Percentiles rank a stretch among this genome's conserved stretches.
phyloP scores from a whole-genome alignment of 37 sponge, comb jelly and placozoan genomes.

The Aplysina aerophoba region DNA sequence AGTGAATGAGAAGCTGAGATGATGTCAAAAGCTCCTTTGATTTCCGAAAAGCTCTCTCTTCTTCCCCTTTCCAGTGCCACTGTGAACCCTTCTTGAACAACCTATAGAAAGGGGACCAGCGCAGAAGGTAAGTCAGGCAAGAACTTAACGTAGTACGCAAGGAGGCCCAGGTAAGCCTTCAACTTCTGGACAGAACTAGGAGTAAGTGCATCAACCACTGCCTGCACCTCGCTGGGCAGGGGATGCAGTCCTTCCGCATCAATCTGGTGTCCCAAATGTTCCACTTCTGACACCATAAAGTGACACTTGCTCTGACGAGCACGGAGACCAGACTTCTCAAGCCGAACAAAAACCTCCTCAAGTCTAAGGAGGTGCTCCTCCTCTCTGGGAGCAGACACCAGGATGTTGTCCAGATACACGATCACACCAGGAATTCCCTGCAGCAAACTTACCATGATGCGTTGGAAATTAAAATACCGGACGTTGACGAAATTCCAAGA shows the following conservation, averaged over 20 bases:
- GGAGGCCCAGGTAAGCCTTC: conserved; percentile 6
- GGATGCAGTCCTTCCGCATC: conserved; percentile 48
- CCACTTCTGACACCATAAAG: background rate
- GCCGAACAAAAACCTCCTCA: too few species aligned
- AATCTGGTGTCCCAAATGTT: background rate
- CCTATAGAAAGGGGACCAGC: background rate
- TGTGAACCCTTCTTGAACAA: background rate
- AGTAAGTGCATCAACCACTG: background rate
- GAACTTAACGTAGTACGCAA: conserved; percentile 15
- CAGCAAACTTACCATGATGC: conserved; percentile 2
- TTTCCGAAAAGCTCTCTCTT: conserved; percentile 47
- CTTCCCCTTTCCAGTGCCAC: conserved; percentile 47
- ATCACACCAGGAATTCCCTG: background rate
- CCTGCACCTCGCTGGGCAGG: conserved; percentile 1
- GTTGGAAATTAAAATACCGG: conserved; percentile 1
- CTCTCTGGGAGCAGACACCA: too few species aligned
- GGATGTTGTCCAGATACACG: too few species aligned
- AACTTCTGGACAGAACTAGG: background rate
- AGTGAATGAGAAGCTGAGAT: conserved; percentile 31
- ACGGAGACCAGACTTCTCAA: too few species aligned
- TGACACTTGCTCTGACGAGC: background rate
- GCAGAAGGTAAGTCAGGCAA: conserved; percentile 6
- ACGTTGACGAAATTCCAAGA: conserved; percentile 10
- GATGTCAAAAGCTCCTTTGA: conserved; percentile 46
- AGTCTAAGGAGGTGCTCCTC: too few species aligned